These are phyloP conservation scores for Gnathonemus longibarbis DNA, from an alignment of 2,113 vertebrate species.

Conservation along the genomic window DNA sequence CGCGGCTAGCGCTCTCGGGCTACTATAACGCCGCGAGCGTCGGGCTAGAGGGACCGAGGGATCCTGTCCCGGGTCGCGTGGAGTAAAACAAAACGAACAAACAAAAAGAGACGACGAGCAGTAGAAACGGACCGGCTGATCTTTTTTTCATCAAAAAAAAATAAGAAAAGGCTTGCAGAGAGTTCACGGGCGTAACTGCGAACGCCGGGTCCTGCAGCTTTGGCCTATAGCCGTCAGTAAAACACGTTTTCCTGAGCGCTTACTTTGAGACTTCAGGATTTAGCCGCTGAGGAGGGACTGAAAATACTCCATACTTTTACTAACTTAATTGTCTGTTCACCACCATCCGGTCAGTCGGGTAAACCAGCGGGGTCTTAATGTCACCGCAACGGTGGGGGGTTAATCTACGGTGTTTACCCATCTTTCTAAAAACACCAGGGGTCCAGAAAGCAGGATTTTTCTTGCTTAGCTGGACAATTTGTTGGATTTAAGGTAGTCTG, in stretches of 20 bases:
- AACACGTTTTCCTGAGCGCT: neutral
- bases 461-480: too few species aligned
- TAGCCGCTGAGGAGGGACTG: neutral
- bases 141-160: neutral
- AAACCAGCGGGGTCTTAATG: neutral
- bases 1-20: neutral
- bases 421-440: neutral
- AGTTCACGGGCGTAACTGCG: neutral
- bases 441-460: too few species aligned
- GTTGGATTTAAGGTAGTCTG: too few species aligned
- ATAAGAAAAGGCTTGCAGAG: neutral
- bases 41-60: neutral
- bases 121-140: neutral
- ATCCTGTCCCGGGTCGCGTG: neutral
- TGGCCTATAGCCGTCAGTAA: neutral
- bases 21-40: neutral
- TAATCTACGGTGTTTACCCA: neutral
- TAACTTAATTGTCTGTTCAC: neutral
- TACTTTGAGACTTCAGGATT: neutral
- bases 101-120: neutral
- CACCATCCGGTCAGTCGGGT: neutral
- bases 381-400: neutral
- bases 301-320: neutral
- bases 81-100: neutral
- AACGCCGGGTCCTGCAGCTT: neutral